phyloP scores from a whole-genome alignment of 2,888 invertebrate genomes.

The Parnassius apollo region DNA sequence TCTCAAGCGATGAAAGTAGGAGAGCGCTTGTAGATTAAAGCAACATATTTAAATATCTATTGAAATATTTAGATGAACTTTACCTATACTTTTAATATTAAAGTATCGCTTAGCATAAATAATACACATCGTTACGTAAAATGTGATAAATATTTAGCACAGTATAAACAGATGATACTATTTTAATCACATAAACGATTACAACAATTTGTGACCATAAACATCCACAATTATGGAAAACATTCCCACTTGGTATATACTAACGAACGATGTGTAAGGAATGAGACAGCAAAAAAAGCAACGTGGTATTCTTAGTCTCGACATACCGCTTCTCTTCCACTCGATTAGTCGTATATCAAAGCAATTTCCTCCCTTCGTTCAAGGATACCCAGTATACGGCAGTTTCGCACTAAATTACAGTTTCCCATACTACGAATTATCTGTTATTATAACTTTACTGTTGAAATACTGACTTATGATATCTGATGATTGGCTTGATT shows the following conservation, averaged over 20 bases:
- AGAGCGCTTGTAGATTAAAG: no score
- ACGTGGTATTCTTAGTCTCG: constrained; percentile 54
- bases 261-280: constrained; percentile 43
- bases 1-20: no score
- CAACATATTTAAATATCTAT: no score
- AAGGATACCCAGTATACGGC: constrained; percentile 6
- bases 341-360: constrained; percentile 51
- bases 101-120: no score
- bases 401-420: constrained; percentile 11
- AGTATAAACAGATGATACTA: no score
- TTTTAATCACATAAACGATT: no score
- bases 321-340: constrained; percentile 42
- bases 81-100: no score
- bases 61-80: no score
- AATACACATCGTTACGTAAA: no score
- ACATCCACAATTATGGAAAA: constrained; percentile 40
- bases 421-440: not conserved
- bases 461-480: not conserved
- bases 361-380: constrained; percentile 18
- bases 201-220: no score
- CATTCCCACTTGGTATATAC: constrained; percentile 40
- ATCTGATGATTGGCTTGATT: no score
- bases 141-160: no score
- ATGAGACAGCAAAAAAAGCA: constrained; percentile 59
- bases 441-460: constrained; percentile 10